A percentile compares a stretch with the other conserved stretches of the same genome.
phyloP scores from a whole-genome alignment of 2,888 invertebrate genomes.

The Seira musarum region DNA sequence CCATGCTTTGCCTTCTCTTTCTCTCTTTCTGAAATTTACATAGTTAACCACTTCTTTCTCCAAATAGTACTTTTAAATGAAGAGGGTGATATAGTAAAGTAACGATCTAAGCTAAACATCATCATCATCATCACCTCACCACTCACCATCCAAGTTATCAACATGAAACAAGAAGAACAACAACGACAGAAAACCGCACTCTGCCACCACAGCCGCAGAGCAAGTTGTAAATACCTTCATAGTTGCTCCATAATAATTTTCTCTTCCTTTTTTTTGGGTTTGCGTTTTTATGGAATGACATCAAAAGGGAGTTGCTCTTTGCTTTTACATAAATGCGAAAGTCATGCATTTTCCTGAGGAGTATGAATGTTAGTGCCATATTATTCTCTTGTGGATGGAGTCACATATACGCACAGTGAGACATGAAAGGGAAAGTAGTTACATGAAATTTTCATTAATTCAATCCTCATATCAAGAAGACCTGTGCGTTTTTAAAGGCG shows the following conservation, averaged over 20 bases:
- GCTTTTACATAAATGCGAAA: background rate
- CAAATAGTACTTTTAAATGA: background rate
- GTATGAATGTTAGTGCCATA: no score
- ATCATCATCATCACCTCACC: background rate
- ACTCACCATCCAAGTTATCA: background rate
- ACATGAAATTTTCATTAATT: conserved; percentile 38
- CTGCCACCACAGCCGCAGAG: background rate
- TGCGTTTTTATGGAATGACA: no score
- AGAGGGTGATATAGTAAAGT: background rate
- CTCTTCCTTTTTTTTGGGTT: background rate
- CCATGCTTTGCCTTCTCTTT: no score
- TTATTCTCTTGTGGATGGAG: background rate
- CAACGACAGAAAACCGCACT: background rate
- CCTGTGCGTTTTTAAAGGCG: no score
- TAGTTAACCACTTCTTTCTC: background rate
- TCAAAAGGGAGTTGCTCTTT: background rate
- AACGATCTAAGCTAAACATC: background rate
- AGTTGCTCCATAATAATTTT: no score
- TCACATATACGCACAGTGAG: no score
- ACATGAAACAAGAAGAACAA: no score
- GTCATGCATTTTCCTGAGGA: background rate
- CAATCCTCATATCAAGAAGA: background rate
- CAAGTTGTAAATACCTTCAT: background rate
- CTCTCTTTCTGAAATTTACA: background rate
- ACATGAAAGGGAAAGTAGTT: background rate